These are phyloP conservation scores for Agrilus biguttatus DNA, from an alignment of 2,888 invertebrate species.

Conservation along the genomic window DNA sequence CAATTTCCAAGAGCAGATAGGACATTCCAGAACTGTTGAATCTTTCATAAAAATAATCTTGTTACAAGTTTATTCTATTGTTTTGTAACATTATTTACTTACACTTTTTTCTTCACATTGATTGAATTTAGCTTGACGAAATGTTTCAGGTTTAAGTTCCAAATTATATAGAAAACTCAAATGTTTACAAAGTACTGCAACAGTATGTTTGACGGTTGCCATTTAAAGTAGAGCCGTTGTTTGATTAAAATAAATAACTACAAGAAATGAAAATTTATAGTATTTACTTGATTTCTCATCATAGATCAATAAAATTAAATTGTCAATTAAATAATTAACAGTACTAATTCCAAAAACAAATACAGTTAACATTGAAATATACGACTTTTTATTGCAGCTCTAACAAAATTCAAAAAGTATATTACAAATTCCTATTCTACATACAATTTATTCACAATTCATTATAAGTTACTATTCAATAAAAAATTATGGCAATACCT, in stretches of 20 bases:
- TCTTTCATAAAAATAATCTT: conserved; percentile 2
- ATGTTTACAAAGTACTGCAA: conserved; percentile 26
- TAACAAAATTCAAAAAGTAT: conserved; percentile 34
- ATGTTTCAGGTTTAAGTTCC: conserved; percentile 24
- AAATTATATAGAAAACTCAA: conserved; percentile 19
- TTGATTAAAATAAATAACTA: neutral
- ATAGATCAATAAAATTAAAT: neutral
- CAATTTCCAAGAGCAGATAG: conserved; percentile 10
- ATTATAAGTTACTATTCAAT: too few species aligned
- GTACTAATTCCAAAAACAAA: conserved; percentile 4
- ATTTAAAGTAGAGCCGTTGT: conserved; percentile 14
- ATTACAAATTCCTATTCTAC: conserved; percentile 31
- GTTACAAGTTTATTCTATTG: neutral
- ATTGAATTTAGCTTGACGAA: conserved; percentile 25
- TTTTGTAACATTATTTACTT: conserved; percentile 14
- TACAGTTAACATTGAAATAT: conserved; percentile 31
- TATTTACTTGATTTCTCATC: neutral
- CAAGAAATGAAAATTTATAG: neutral
- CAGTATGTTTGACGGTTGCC: conserved; percentile 18
- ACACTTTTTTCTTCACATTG: conserved; percentile 20
- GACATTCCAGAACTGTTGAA: conserved; percentile 18
- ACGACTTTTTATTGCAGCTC: conserved; percentile 36
- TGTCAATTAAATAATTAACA: neutral
- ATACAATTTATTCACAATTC: conserved; percentile 30
- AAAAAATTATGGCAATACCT: conserved; percentile 1